Base-by-base conservation (phyloP, 2,888 invertebrate species). In the Holacanthella duospinosa region DNA sequence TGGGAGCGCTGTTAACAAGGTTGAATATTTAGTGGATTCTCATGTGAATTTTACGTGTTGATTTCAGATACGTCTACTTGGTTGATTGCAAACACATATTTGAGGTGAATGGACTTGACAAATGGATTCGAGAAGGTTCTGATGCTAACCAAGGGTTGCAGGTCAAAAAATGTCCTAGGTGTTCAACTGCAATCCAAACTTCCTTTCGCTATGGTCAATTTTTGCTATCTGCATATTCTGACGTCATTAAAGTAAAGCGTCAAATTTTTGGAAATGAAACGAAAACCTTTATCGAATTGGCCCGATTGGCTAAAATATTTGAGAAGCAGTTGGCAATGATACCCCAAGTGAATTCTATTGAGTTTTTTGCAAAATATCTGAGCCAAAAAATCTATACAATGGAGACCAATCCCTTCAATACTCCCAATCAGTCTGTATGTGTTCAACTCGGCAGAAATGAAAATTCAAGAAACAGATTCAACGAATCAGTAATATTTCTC, bases 141-240 rank as follows among this genome's bases (percentile, higher is more conserved):
- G 62, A 68, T 2, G 68, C 66, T 6, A 48, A 21, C 21, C 43
- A 54, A 21, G 74, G 74, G 65, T 73, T 77, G n/a, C 68, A 68
- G 26, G 73, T 77, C 54, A 79, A 78, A 67, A 59, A 63, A 0
- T 86, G 86, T 72, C 85, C 85, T 0, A 75, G 75, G 62, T 86
- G 86, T 73, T 82, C 81, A 58, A 81, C 81, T 24, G 79, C 81
- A 0, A 82, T 86, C 21, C 77, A 81, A 21, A 80, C 79, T 69
- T 83, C 82, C 1, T 76, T 77, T 53, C 79, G 84, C 24, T 85
- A 83, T 75, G 81, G 82, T 65, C 80, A 82, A 64, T 68, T 78
- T 2, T 77, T 85, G 16, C 79, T 78, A 64, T 64, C 61, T 78
- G 79, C 74, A 2, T 70, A 77, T 9, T 55, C 62, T 21, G 76